These are phyloP conservation scores for Drosophila mauritiana DNA, from an alignment of 1,140 invertebrate genomes.

Conservation along the genomic window DNA sequence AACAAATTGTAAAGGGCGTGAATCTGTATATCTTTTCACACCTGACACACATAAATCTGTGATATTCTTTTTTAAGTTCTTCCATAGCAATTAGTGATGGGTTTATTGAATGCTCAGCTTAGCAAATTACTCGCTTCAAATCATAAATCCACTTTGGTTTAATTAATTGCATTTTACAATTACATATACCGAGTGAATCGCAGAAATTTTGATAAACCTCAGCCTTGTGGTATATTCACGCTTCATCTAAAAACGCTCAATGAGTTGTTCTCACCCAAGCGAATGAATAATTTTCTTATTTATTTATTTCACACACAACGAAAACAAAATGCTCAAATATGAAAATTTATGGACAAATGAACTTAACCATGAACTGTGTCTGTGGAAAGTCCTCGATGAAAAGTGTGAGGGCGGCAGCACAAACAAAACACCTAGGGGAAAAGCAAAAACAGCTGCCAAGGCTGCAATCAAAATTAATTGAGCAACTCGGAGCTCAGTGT, in stretches of 20 bases:
- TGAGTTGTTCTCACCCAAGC: slow-evolving; percentile 26
- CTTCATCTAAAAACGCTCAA: slow-evolving; percentile 29
- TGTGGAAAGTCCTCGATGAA: slow-evolving; percentile 44
- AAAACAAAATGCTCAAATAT: slow-evolving; percentile 23
- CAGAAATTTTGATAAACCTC: slow-evolving; percentile 3
- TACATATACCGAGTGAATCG: neutral
- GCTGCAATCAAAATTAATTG: slow-evolving; percentile 81
- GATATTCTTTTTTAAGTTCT: slow-evolving; percentile 22
- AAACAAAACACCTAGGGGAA: slow-evolving; percentile 44
- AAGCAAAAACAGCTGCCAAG: slow-evolving; percentile 72
- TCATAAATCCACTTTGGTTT: slow-evolving; percentile 1
- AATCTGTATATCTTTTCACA: slow-evolving; percentile 40
- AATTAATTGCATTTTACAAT: slow-evolving; percentile 25
- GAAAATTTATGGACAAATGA: slow-evolving; percentile 53
- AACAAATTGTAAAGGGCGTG: slow-evolving; percentile 22
- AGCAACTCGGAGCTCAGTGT: slow-evolving; percentile 67
- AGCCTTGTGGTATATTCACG: slow-evolving; percentile 28
- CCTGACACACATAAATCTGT: slow-evolving; percentile 64
- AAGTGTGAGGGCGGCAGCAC: slow-evolving; percentile 34
- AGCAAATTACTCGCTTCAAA: slow-evolving; percentile 4
- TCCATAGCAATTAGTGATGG: neutral
- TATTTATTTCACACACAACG: slow-evolving; percentile 34
- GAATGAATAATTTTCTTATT: slow-evolving; percentile 43
- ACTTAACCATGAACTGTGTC: slow-evolving; percentile 56
- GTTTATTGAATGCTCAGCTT: neutral